phyloP scores from a whole-genome alignment of 1,140 invertebrate genomes.

The Drosophila repleta region DNA sequence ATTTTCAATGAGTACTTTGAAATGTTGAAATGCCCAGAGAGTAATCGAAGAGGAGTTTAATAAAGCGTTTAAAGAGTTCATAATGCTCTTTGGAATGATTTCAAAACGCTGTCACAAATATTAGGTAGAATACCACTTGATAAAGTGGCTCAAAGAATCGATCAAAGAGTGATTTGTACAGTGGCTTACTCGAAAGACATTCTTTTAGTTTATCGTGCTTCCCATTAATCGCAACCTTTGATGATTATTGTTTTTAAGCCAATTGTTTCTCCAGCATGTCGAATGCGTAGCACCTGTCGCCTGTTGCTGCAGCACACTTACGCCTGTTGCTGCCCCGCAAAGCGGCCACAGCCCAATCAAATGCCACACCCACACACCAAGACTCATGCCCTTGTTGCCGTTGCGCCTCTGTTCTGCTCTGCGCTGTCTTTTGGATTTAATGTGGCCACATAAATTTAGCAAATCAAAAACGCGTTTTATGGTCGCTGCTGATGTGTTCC shows the following conservation, averaged over 20 bases:
- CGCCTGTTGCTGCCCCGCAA: conserved; percentile 5
- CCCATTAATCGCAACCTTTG: no score
- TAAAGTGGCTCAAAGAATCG: no score
- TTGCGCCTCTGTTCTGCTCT: background rate
- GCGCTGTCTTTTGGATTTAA: conserved; percentile 54
- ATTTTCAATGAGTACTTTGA: no score
- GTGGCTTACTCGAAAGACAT: background rate
- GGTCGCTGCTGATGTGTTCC: conserved; percentile 42
- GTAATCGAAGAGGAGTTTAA: no score
- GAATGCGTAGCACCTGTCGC: conserved; percentile 66
- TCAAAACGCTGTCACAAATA: no score
- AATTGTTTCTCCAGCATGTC: background rate
- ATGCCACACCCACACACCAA: background rate
- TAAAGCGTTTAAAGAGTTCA: no score
- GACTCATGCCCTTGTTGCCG: background rate
- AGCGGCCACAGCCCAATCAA: background rate
- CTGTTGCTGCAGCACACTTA: conserved; percentile 5
- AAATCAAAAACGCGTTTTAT: conserved; percentile 82
- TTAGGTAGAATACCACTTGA: no score
- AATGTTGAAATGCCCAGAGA: no score
- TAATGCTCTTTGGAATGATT: no score
- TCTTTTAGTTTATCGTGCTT: background rate
- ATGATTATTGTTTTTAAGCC: background rate
- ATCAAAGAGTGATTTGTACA: no score
- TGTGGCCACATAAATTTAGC: conserved; percentile 78